Conservation (phyloP, 1,140 invertebrate genomes). For the Charaxes varanes region DNA sequence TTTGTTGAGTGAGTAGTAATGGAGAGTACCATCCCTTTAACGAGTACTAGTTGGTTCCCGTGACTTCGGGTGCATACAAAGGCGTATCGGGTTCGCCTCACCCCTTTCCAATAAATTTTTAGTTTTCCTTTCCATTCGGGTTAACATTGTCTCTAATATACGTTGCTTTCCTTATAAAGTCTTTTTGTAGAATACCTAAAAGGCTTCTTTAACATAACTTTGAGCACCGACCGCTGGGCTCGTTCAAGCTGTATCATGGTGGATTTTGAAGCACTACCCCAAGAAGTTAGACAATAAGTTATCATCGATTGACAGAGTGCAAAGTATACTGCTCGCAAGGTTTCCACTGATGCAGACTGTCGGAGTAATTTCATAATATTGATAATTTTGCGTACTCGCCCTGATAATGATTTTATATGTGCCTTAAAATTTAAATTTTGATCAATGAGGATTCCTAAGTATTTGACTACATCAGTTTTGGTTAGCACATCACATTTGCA, state of each 20-base stretch:
- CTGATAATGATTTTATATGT: constrained; percentile 7
- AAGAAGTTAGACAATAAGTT: constrained; percentile 14
- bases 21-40: no score
- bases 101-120: no score
- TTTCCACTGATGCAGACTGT: constrained; percentile 3
- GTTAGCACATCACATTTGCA: not conserved
- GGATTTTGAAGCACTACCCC: constrained; percentile 12
- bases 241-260: constrained; percentile 12
- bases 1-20: no score
- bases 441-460: constrained; percentile 16
- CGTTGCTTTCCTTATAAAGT: not conserved
- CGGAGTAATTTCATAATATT: constrained; percentile 4
- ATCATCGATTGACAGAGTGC: constrained; percentile 14
- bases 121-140: no score
- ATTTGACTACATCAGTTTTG: constrained; percentile 7
- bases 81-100: no score
- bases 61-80: no score
- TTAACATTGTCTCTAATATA: no score
- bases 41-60: no score
- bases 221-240: constrained; percentile 15
- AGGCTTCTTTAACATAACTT: constrained; percentile 15
- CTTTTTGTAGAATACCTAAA: not conserved
- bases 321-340: constrained; percentile 7
- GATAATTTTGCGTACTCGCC: constrained; percentile 11
- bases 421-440: constrained; percentile 12